phyloP scores from a whole-genome alignment of 1,140 invertebrate genomes.

The Manduca sexta region DNA sequence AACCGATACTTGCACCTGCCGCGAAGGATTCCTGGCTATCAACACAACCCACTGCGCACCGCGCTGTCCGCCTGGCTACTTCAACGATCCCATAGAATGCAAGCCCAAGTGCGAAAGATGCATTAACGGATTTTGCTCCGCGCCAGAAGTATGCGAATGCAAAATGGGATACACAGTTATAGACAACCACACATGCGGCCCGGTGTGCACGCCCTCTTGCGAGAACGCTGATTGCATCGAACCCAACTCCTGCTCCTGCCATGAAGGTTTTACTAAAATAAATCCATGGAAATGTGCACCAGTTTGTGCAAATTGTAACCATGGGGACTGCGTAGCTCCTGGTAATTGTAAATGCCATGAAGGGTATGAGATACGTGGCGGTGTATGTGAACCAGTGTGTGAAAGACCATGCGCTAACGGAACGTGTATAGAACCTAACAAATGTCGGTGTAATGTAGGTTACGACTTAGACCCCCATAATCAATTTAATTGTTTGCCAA shows the following conservation, averaged over 20 bases:
- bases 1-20: constrained; percentile 18
- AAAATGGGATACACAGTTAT: constrained; percentile 21
- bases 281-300: constrained; percentile 9
- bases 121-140: constrained; percentile 33
- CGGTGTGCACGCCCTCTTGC: constrained; percentile 46
- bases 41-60: constrained; percentile 18
- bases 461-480: constrained; percentile 4
- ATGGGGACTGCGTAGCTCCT: constrained; percentile 23
- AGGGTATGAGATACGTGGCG: background rate
- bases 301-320: constrained; percentile 48
- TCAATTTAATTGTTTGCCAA: constrained; percentile 11
- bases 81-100: constrained; percentile 12
- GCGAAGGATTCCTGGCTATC: constrained; percentile 4
- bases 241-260: constrained; percentile 34
- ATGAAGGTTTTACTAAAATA: constrained; percentile 19
- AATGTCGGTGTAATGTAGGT: constrained; percentile 20
- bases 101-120: constrained; percentile 54
- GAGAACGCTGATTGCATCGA: constrained; percentile 28
- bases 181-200: constrained; percentile 15
- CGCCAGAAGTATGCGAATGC: constrained; percentile 29
- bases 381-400: constrained; percentile 30
- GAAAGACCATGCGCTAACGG: constrained; percentile 55
- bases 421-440: constrained; percentile 44
- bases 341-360: constrained; percentile 34
- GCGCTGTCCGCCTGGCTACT: background rate